Evolutionary conservation across 2,888 invertebrate genomes (phyloP), one percentile per base, ranked within the genome.

Genomic region (Morpho deidamia): DNA sequence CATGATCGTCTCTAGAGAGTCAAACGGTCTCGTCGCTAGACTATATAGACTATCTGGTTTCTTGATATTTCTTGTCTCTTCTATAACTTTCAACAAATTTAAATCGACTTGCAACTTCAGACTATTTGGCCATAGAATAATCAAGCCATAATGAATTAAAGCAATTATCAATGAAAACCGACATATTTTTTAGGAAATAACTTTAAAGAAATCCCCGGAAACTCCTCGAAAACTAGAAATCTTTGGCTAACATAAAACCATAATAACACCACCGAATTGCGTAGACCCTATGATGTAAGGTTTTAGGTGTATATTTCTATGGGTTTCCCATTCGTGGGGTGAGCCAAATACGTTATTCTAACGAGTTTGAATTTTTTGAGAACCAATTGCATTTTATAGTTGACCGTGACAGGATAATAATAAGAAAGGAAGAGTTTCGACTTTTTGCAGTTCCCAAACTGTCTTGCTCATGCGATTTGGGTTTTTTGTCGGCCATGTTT

Each of bases 351-450:
- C 70, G 72, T 75, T 78, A 78, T 74, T 80, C 78, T 81, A 81
- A 83, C 79, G 79, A 81, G 80, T 82, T 80, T 74, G 77, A 76
- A 81, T 81, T 81, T 78, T 76, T 68, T 61, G 72, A 77, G 78
- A 81, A 72, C 83, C 88, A 88, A 88, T 88, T 88, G 88, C 86
- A 86, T 84, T 86, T 85, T 85, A 87, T 87, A 86, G 85, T 75
- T 80, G 78, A 85, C 81, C 87, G 83, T 88, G 88, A 88, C 88
- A 88, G 88, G 86, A 87, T 88, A 87, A 88, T 88, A 86, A 49
- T 87, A 84, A 73, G 81, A 81, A 85, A 81, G 83, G 80, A 78
- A 78, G 77, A 78, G 72, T 75, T 63, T 63, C 58, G 53, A 58
- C 58, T 74, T 78, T 73, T 69, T 69, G 62, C 57, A 41, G 53